A percentile compares a stretch with the other conserved stretches of the same genome.
Conservation (phyloP, 2,888 invertebrate genomes). For the Eupithecia centaureata region DNA sequence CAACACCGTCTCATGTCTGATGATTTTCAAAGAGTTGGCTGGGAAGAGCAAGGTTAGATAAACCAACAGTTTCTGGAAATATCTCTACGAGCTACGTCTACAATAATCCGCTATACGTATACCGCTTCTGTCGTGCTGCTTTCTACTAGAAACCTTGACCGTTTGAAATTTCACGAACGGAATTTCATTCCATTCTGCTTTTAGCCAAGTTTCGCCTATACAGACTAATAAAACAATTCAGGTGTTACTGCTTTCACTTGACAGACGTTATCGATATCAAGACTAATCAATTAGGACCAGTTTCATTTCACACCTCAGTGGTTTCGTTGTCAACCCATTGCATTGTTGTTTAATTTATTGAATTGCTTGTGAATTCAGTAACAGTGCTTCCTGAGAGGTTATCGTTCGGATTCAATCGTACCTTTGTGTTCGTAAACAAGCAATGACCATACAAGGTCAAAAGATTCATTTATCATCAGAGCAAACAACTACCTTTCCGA, state of each 20-base stretch:
- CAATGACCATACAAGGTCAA: slow-evolving; percentile 46
- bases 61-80: not conserved
- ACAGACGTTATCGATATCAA: slow-evolving; percentile 47
- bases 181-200: slow-evolving; percentile 35
- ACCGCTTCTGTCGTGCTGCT: slow-evolving; percentile 28
- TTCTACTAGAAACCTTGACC: slow-evolving; percentile 43
- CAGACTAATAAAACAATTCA: slow-evolving; percentile 34
- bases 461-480: slow-evolving; percentile 54
- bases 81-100: not conserved
- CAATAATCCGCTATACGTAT: slow-evolving; percentile 11
- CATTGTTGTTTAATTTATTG: slow-evolving; percentile 23
- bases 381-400: slow-evolving; percentile 17
- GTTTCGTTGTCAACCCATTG: slow-evolving; percentile 40
- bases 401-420: slow-evolving; percentile 20
- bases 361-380: slow-evolving; percentile 20
- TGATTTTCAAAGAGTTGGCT: slow-evolving; percentile 1
- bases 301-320: slow-evolving; percentile 59
- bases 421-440: slow-evolving; percentile 39
- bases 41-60: not conserved
- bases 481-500: slow-evolving; percentile 55
- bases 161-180: slow-evolving; percentile 42
- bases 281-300: slow-evolving; percentile 53
- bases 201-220: slow-evolving; percentile 30
- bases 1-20: slow-evolving; percentile 11
- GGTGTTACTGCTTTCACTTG: slow-evolving; percentile 49